Evolutionary conservation across 1,140 invertebrate species (phyloP), one percentile per base, ranked within the genome.

Genomic region (Melitaea cinxia): DNA sequence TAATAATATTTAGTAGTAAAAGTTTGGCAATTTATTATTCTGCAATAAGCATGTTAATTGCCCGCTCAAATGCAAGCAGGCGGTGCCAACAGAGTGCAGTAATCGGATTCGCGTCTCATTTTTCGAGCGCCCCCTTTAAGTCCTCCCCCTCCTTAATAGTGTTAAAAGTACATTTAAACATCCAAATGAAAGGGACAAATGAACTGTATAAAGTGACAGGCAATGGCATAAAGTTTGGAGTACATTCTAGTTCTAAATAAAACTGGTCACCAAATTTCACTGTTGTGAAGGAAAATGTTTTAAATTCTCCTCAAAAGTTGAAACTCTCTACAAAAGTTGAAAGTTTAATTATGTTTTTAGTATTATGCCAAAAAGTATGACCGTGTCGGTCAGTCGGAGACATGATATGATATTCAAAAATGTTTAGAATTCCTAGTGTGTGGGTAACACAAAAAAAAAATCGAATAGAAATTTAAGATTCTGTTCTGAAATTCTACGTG

Each of bases 121-220:
- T 77, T 77, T 81, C 70, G 69, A 65, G 62, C 67, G 65, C 47
- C 61, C 65, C 71, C 69, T n/a, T n/a, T n/a, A n/a, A n/a, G n/a
- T n/a, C n/a, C 61, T 33, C 30, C 30, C 24, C 6, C 24, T 33
- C 2, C 60, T 68, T 78, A 76, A 80, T 73, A 78, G 71, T 74
- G 74, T 79, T 80, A 78, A 80, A 82, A 80, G 76, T 68, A 67
- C 65, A 65, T 76, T 68, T 72, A 71, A 71, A 72, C 62, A 54
- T 12, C 61, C 62, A 60, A 59, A 67, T 54, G 58, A 65, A 67
- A 58, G 49, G 54, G 59, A 60, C 61, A 59, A 70, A 67, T 61
- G 65, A 61, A 66, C 33, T 65, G 42, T 12, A 59, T 50, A 24
- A 47, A 63, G 33, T 63, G 24, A 19, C 61, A 47, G 49, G 21